Percentiles rank a stretch among this genome's conserved stretches.
These are phyloP conservation scores for Amphimedon queenslandica DNA, from an alignment of 37 sponge, comb jelly and placozoan species.

Conservation along the genomic window DNA sequence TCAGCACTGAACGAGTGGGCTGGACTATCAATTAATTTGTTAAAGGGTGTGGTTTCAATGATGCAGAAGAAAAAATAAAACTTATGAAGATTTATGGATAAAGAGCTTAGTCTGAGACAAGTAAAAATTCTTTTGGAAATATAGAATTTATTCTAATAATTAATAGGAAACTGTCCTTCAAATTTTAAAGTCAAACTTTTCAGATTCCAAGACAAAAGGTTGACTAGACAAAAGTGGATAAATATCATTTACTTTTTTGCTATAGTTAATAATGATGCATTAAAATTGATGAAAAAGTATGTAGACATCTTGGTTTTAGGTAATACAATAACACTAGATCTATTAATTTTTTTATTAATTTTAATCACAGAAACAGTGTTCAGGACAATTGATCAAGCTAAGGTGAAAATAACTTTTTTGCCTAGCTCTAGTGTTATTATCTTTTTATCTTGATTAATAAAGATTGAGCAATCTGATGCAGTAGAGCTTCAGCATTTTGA, in stretches of 20 bases:
- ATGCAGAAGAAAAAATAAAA: neutral
- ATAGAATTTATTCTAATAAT: neutral
- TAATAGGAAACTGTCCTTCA: constrained; percentile 55
- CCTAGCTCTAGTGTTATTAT: neutral
- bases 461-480: constrained; percentile 52
- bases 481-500: constrained; percentile 77
- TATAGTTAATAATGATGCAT: constrained; percentile 68
- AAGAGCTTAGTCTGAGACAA: neutral
- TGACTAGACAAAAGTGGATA: neutral
- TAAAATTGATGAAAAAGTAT: constrained; percentile 44
- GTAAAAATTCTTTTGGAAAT: neutral
- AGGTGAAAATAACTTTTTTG: constrained; percentile 24
- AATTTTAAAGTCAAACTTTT: constrained; percentile 56
- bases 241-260: neutral
- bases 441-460: neutral
- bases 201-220: constrained; percentile 59
- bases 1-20: neutral
- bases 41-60: neutral
- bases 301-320: constrained; percentile 59
- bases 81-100: no score
- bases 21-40: neutral
- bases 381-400: constrained; percentile 65
- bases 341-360: neutral
- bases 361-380: constrained; percentile 44
- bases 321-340: no score